A percentile compares a stretch with the other conserved stretches of the same genome.
Conservation (phyloP, 2,888 invertebrate genomes). For the Lasioglossum morio region DNA sequence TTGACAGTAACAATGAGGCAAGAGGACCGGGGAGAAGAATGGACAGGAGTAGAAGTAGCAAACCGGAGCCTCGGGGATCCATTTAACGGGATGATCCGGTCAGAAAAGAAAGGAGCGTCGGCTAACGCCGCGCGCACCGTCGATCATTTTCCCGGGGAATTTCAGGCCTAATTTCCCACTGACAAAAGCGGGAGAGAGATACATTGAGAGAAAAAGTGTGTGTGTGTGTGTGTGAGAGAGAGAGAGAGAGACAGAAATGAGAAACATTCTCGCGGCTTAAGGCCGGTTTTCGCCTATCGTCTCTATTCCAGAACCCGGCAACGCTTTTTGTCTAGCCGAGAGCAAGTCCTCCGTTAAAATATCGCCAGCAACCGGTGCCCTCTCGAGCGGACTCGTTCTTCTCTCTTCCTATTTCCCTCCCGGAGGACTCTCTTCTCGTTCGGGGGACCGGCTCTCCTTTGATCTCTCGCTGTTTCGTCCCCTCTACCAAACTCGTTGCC, state of each 20-base stretch:
- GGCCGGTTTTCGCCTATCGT: conserved; percentile 42
- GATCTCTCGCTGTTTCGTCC: conserved; percentile 36
- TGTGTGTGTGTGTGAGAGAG: too few species aligned
- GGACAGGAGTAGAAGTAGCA: conserved; percentile 35
- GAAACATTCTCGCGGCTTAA: neutral
- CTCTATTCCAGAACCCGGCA: conserved; percentile 60
- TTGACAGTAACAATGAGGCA: conserved; percentile 73
- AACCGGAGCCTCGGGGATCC: conserved; percentile 73
- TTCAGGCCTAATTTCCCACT: conserved; percentile 83
- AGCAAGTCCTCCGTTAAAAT: conserved; percentile 55
- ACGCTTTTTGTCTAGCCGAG: conserved; percentile 59
- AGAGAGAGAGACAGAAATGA: neutral
- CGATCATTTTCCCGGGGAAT: conserved; percentile 80
- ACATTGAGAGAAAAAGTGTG: too few species aligned
- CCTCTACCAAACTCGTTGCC: conserved; percentile 20
- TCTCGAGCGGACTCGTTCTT: conserved; percentile 41
- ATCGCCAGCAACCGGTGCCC: conserved; percentile 43
- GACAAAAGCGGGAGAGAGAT: conserved; percentile 73
- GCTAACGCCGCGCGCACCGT: conserved; percentile 42
- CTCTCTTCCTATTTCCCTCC: conserved; percentile 52
- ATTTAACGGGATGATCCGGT: conserved; percentile 83
- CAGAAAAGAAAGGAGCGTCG: conserved; percentile 62
- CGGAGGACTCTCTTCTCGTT: conserved; percentile 22
- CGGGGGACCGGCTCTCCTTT: conserved; percentile 37
- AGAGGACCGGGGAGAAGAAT: conserved; percentile 33